Base-by-base conservation (phyloP, 2,888 invertebrate genomes). In the Agrilus mali region DNA sequence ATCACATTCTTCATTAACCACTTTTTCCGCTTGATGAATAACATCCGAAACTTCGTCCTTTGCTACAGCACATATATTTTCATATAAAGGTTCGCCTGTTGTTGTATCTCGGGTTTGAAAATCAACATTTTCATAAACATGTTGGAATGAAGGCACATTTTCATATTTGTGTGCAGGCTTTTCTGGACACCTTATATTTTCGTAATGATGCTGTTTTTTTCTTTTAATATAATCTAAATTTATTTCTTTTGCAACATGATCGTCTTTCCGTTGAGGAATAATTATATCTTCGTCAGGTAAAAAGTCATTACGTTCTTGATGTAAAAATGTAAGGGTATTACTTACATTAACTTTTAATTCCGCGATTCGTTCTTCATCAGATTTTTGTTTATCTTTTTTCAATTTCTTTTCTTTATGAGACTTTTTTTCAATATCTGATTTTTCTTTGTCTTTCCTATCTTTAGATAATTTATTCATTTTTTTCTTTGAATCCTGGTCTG, bases 231-330 rank as follows among this genome's bases (percentile, higher is more conserved):
- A 37, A 42, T 60, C 58, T 36, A 66, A 52, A 50, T 66, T 57
- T 17, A 66, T 66, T 44, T 55, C 50, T 41, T 59, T 55, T 4
- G 65, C 52, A 15, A 66, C 58, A 47, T 66, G 66, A 49, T 66
- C 66, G 40, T 65, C 63, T 51, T 66, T 66, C 41, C 66, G 53
- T 42, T 59, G 61, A 3, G 66, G 65, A 36, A 67, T 64, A 31
- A 66, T 62, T 42, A 63, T 57, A 47, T 67, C 67, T 14, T 67
- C 67, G 38, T 62, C 53, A 4, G 66, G 63, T 40, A 67, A 52
- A 47, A 66, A 67, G 49, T 66, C 66, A 50, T 67, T 67, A 15
- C 67, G 55, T 55, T 67, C 67, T 49, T 66, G 64, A 48, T 67
- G 65, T 27, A 67, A 54, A 49, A 67, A 67, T 12, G 64, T 63